These are phyloP conservation scores for Eumeta japonica DNA, from an alignment of 1,140 invertebrate genomes.

Conservation along the genomic window DNA sequence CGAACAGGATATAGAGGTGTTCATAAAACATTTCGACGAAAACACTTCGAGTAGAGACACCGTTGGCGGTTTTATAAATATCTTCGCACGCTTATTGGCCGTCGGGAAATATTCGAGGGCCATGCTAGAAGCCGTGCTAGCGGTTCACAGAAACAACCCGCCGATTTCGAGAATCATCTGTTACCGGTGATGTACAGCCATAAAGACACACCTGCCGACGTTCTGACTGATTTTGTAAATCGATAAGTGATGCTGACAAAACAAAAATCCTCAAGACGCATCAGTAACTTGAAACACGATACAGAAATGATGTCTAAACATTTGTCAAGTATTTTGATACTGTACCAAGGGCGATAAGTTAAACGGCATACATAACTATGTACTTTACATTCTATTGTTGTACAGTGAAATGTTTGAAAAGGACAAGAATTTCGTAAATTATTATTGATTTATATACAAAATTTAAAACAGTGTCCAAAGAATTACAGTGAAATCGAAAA, in stretches of 20 bases:
- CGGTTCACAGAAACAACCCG: no score
- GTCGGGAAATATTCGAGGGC: no score
- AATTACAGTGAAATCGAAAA: slow-evolving; percentile 8
- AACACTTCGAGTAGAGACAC: no score
- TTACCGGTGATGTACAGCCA: no score
- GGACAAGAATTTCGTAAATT: slow-evolving; percentile 28
- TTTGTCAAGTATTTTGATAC: slow-evolving; percentile 17
- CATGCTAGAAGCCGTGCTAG: no score
- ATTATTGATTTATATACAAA: slow-evolving; percentile 23
- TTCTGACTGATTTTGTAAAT: slow-evolving; percentile 23
- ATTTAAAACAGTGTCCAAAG: slow-evolving; percentile 9
- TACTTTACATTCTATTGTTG: slow-evolving; percentile 15
- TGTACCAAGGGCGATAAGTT: slow-evolving; percentile 26
- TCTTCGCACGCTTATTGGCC: no score
- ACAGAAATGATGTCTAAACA: slow-evolving; percentile 21
- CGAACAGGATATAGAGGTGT: no score
- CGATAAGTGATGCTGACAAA: slow-evolving; percentile 12
- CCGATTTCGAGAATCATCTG: no score
- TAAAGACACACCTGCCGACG: no score
- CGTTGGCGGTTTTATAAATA: no score
- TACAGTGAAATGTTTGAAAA: slow-evolving; percentile 8
- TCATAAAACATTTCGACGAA: no score
- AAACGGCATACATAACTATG: slow-evolving; percentile 18
- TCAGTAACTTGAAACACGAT: slow-evolving; percentile 15
- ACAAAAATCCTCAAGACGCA: slow-evolving; percentile 14